Evolutionary conservation across 2,797 vertebrate species (phyloP).

Genomic region (Loriculus beryllinus): DNA sequence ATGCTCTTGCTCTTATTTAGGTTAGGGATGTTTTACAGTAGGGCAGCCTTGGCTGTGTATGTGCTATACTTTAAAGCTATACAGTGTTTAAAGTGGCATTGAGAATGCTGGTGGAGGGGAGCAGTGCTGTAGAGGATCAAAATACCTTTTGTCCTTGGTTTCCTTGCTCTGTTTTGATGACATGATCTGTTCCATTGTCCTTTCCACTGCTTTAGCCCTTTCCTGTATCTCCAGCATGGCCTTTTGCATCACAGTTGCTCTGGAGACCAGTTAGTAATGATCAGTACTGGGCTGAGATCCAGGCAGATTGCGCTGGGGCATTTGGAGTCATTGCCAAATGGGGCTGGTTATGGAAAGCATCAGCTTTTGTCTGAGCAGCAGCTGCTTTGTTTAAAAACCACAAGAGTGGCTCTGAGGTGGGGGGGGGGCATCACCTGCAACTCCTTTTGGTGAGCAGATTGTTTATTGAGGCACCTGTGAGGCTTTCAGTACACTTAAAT

Average conservation of each 20-base stretch:
- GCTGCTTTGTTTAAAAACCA: constrained; percentile 33
- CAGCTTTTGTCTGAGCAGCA: constrained; percentile 36
- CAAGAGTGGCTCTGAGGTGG: background rate
- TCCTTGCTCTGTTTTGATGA: constrained; percentile 10
- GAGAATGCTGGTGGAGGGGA: background rate
- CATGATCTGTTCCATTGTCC: background rate
- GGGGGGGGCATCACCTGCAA: constrained; percentile 1
- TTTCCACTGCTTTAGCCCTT: background rate
- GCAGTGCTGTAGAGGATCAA: background rate
- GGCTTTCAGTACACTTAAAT: background rate
- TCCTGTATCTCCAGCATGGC: background rate
- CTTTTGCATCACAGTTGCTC: constrained; percentile 65
- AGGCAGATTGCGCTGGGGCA: constrained; percentile 14
- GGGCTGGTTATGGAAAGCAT: background rate
- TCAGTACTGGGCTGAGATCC: constrained; percentile 35
- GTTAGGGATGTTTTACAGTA: background rate
- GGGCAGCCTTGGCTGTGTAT: background rate
- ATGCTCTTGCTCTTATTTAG: background rate
- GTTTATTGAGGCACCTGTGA: background rate
- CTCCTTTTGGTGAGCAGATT: constrained; percentile 2
- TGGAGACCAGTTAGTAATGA: constrained; percentile 35
- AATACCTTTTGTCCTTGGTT: background rate
- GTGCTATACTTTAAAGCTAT: background rate
- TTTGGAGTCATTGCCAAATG: constrained; percentile 58
- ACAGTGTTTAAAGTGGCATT: background rate